These are phyloP conservation scores for Drosophila eugracilis DNA, from an alignment of 1,140 invertebrate species.

Conservation along the genomic window DNA sequence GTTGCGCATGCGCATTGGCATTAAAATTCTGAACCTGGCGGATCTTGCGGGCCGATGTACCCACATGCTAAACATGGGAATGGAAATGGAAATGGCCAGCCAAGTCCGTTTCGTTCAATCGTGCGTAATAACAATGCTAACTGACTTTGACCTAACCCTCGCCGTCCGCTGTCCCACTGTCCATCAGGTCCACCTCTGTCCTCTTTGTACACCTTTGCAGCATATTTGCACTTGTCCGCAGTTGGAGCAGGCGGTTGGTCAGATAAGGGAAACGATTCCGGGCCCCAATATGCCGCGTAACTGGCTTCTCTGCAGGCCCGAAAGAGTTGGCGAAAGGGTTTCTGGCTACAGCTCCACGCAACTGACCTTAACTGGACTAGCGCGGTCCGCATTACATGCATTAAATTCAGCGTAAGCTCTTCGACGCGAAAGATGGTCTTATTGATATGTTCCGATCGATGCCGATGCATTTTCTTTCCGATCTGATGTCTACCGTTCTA, in stretches of 20 bases:
- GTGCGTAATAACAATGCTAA: slow-evolving; percentile 76
- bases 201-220: slow-evolving; percentile 27
- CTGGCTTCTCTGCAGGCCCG: slow-evolving; percentile 56
- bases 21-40: slow-evolving; percentile 23
- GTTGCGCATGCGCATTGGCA: slow-evolving; percentile 42
- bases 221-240: slow-evolving; percentile 55
- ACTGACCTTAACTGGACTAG: slow-evolving; percentile 67
- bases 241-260: slow-evolving; percentile 37
- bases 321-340: slow-evolving; percentile 69
- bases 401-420: slow-evolving; percentile 59
- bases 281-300: slow-evolving; percentile 56
- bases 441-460: slow-evolving; percentile 58
- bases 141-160: slow-evolving; percentile 81
- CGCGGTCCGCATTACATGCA: slow-evolving; percentile 36
- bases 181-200: slow-evolving; percentile 3
- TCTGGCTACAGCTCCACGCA: slow-evolving; percentile 38
- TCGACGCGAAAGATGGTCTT: slow-evolving; percentile 45
- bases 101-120: slow-evolving; percentile 46
- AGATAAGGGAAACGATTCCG: slow-evolving; percentile 52
- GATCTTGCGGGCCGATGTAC: slow-evolving; percentile 29
- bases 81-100: slow-evolving; percentile 40
- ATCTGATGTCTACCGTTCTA: slow-evolving; percentile 53
- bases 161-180: slow-evolving; percentile 19
- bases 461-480: slow-evolving; percentile 46
- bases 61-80: slow-evolving; percentile 65